Evolutionary conservation across 35 echinoderm and acorn worm genomes (phyloP), one percentile per base, ranked within the genome.

Genomic region (Apostichopus parvimensis): DNA sequence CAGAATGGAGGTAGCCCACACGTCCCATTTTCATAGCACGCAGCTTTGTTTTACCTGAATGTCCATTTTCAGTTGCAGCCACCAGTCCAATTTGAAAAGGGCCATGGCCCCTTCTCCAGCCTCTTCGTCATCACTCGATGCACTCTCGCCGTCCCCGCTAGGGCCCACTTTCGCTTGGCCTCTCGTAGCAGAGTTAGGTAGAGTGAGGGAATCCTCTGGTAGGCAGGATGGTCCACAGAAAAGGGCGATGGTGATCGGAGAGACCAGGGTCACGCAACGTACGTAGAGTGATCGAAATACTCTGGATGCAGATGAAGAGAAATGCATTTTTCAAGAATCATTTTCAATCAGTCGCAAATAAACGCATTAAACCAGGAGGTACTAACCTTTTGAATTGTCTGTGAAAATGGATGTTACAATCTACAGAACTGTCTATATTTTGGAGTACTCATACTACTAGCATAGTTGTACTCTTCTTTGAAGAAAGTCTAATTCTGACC

Each of bases 171-270:
- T 92, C 17, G 18, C 87, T 72, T 72, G 89, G 54, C 57, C 77
- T 4, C 78, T 57, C 6, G 24, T 81, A 9, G 92, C 34, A 55
- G 92, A 62, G 55, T 77, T 93, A 9, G 97, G 95, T 79, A 93
- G 76, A 28, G 62, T 77, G 8, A 99, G 90, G 6, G 97, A 93
- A 88, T 99, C 97, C 78, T 87, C 90, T 8, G 95, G 95, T 7
- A 99, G 93, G 54, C 97, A 95, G 9, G 97, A 90, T 10, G 97
- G 97, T 26, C 97, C 97, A 79, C 90, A 92, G 86, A 99, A 94
- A 9, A 99, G 90, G 17, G 93, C 93, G 12, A 99, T 77, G 17
- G 97, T 94, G 62, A 99, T 92, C 9, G 97, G 97, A 5, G 97
- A 91, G 11, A 99, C 80, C 54, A 94, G 12, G 5, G 97, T 99